Base-by-base conservation (phyloP, 30 jellyfish, hydroid and myxozoan genomes). In the Aurelia aurita region DNA sequence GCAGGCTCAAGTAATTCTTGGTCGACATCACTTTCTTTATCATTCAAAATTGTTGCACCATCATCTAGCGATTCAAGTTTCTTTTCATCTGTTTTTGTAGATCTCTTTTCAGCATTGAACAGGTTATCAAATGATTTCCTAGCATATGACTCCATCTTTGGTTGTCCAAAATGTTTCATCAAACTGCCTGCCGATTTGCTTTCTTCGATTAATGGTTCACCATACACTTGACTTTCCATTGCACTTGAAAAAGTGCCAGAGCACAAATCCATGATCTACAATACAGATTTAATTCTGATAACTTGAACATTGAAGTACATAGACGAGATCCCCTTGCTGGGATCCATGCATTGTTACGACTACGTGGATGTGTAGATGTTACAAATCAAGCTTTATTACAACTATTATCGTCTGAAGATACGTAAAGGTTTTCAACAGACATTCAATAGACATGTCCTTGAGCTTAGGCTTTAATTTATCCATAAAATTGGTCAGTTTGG, bases 171-270 rank as follows among this genome's bases (percentile, higher is more conserved):
- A 71, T 71, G 84, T 5, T 23, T 71, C 84, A 71, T 71, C 21
- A 71, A 51, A 22, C 68, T 31, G 15, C 84, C 84, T 14, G 84
- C 35, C 51, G 87, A 55, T 58, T 55, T 77, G 79, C 68, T 45
- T 31, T 70, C 76, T 18, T 83, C 80, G 32, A 82, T 3, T 4
- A 58, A 43, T 31, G 80, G 75, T 13, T 49, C 69, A 29, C 46
- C 39, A 28, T 28, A 16, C 10, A 9, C n/a, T 10, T 28, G 45
- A 31, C 28, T 58, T n/a, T 29, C 78, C 25, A 69, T 21, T 69
- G 83, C 22, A 26, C 46, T 47, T 4, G 54, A 58, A 66, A 76
- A 76, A 62, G 66, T 32, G 21, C 96, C 90, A 73, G 96, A 87
- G 78, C 96, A 87, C 34, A 74, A 53, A 16, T 75, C 91, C 74